Evolutionary conservation across 1,140 invertebrate genomes (phyloP), one percentile per base, ranked within the genome.

Genomic region (Papilio polytes): DNA sequence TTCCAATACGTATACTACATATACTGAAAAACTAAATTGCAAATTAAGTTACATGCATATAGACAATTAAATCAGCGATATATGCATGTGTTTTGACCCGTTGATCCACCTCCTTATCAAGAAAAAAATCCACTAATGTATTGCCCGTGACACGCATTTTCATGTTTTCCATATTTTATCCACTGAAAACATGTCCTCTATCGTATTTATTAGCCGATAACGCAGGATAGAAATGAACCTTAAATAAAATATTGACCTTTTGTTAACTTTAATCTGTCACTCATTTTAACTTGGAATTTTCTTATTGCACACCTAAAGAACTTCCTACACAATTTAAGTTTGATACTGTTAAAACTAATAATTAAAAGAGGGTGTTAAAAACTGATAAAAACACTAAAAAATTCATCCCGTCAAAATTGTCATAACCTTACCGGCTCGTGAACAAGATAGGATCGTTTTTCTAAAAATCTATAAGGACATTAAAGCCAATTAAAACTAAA

Each of bases 281-380:
- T 90, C 92, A 94, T 94, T 80, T 89, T 85, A 87, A 92, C 90
- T 92, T 89, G 81, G 86, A 92, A 93, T 90, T 93, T 93, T 90
- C 88, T 91, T 90, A 89, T 74, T 87, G 91, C 86, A 87, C 85
- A 84, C 85, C 59, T 85, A 83, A 81, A 81, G 74, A 85, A 82
- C 78, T 87, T 87, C 83, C 85, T 88, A 86, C 84, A 26, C 80
- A 88, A 88, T 92, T 90, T 88, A 81, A 87, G 20, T 12, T 51
- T 88, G 87, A 88, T 85, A 87, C 88, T 88, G 74, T 85, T 83
- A 81, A 86, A 85, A 89, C 85, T 89, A 88, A 87, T 89, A 87
- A 90, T 88, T 92, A 90, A 89, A 94, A 92, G 91, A 85, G 86
- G 87, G 85, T 85, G 80, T 82, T 85, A 83, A 87, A 86, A 87